Evolutionary conservation across 2,888 invertebrate genomes (phyloP).

Genomic region (Erpobdella octoculata): DNA sequence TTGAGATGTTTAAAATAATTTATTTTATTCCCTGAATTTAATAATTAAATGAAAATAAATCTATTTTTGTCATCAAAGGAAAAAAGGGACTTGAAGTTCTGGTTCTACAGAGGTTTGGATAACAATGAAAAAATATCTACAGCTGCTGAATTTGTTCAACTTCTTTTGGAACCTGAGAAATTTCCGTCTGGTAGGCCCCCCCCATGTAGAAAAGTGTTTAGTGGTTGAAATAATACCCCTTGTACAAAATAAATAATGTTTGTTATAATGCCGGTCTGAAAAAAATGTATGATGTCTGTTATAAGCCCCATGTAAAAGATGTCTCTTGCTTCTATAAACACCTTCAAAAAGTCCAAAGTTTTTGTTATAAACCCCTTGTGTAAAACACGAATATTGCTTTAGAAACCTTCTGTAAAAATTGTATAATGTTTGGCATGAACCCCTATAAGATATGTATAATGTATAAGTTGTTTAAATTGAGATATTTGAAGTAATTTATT

Average conservation of each 20-base stretch:
- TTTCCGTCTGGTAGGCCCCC: conserved; percentile 27
- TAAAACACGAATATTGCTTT: too few relatives aligned
- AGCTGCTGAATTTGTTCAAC: conserved; percentile 22
- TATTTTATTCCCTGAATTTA: background rate
- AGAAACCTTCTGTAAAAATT: too few relatives aligned
- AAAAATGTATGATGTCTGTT: too few relatives aligned
- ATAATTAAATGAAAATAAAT: background rate
- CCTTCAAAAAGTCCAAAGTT: too few relatives aligned
- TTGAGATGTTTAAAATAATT: background rate
- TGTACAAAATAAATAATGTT: too few relatives aligned
- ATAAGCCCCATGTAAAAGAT: too few relatives aligned
- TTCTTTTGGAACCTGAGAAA: conserved; percentile 28
- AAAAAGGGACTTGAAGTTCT: background rate
- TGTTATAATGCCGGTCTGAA: background rate
- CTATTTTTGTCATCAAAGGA: background rate
- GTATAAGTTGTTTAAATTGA: background rate
- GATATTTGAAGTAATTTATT: background rate
- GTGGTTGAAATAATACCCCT: too few relatives aligned
- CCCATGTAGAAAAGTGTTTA: too few relatives aligned
- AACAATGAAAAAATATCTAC: conserved; percentile 1
- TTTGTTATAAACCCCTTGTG: too few relatives aligned
- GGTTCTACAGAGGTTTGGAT: conserved; percentile 10
- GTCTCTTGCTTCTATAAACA: too few relatives aligned
- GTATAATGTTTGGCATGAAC: too few relatives aligned
- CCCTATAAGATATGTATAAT: background rate